These are phyloP conservation scores for Capricornis sumatraensis DNA, from an alignment of 2,113 vertebrate genomes.

Conservation along the genomic window DNA sequence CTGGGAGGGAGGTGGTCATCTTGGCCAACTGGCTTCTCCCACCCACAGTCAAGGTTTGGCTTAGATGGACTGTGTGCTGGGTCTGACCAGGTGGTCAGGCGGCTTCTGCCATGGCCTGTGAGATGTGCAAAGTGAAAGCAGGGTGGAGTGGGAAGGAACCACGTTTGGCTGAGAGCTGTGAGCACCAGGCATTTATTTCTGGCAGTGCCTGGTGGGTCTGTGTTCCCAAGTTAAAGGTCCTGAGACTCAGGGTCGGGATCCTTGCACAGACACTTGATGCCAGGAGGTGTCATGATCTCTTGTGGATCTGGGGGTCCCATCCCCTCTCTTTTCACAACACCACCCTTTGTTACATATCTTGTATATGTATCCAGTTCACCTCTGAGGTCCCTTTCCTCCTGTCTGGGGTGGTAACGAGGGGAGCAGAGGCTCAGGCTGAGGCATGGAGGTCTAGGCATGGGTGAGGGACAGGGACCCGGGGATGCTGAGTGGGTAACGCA, in stretches of 20 bases:
- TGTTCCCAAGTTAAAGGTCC: accelerated
- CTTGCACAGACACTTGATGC: not conserved
- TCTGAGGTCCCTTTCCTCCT: not conserved
- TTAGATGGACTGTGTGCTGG: not conserved
- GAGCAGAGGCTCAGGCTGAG: not conserved
- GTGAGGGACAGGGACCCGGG: not conserved
- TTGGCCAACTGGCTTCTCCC: not conserved
- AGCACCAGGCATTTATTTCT: not conserved
- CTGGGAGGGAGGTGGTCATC: accelerated
- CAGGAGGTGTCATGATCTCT: not conserved
- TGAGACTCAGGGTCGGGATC: no score
- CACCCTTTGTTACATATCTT: not conserved
- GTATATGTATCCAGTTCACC: not conserved
- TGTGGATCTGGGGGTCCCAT: not conserved
- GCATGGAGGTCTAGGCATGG: not conserved
- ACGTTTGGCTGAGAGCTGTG: accelerated
- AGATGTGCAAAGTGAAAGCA: accelerated
- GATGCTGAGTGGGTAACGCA: not conserved
- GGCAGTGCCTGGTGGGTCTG: no score
- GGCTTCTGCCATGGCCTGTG: not conserved
- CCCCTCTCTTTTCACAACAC: not conserved
- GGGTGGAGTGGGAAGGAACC: not conserved
- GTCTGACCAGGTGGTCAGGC: not conserved
- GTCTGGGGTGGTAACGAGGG: not conserved
- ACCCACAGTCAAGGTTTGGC: not conserved